Percentiles rank a stretch among this genome's conserved stretches.
Evolutionary conservation across 1,140 invertebrate genomes (phyloP).

Genomic region (Nasonia giraulti): DNA sequence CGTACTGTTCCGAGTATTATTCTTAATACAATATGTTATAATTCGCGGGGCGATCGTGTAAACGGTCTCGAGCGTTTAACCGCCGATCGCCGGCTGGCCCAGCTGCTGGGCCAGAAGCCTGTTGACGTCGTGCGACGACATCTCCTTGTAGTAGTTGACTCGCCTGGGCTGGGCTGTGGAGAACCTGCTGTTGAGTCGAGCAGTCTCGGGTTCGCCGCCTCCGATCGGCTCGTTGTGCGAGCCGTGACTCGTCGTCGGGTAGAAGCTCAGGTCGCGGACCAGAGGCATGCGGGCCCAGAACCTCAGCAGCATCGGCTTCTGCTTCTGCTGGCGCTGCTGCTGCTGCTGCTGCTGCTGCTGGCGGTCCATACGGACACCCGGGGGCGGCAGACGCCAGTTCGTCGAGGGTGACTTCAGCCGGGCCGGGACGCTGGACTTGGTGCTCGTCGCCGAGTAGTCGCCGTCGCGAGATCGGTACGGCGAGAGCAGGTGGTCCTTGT

Average conservation of each 20-base stretch:
- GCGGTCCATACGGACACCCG: slow-evolving; percentile 55
- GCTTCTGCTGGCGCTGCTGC: slow-evolving; percentile 54
- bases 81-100: not conserved
- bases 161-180: slow-evolving; percentile 27
- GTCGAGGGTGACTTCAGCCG: slow-evolving; percentile 59
- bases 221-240: slow-evolving; percentile 54
- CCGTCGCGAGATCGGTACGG: slow-evolving; percentile 1
- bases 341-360: slow-evolving; percentile 50
- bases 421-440: slow-evolving; percentile 59
- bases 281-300: slow-evolving; percentile 67
- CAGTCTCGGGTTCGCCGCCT: not conserved
- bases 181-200: not conserved
- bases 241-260: slow-evolving; percentile 55
- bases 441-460: slow-evolving; percentile 54
- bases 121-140: slow-evolving; percentile 49
- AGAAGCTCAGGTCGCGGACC: slow-evolving; percentile 60
- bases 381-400: slow-evolving; percentile 46
- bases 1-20: not conserved
- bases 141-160: slow-evolving; percentile 49
- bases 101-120: slow-evolving; percentile 40
- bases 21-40: no score
- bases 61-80: not conserved
- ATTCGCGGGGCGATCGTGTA: no score
- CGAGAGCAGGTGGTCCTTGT: slow-evolving; percentile 31
- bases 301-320: slow-evolving; percentile 58